Percentiles rank a stretch among this genome's conserved stretches.
These are phyloP conservation scores for Terebella lapidaria DNA, from an alignment of 2,888 invertebrate genomes.

Conservation along the genomic window DNA sequence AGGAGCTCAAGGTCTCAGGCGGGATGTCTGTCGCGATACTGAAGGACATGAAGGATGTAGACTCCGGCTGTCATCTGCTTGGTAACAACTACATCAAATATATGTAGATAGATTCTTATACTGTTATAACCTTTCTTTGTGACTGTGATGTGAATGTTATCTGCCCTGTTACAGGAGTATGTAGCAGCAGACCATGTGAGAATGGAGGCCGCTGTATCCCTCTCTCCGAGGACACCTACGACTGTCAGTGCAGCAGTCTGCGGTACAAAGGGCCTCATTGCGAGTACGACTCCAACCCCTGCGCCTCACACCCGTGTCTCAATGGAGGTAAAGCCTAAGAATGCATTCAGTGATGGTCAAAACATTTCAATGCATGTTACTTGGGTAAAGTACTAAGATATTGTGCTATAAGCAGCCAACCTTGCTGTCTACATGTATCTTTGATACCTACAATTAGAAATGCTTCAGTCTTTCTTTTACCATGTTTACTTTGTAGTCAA, in stretches of 20 bases:
- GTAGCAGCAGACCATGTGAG: conserved; percentile 69
- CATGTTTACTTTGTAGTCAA: no score
- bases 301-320: conserved; percentile 24
- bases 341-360: no score
- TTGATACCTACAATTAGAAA: no score
- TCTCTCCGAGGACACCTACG: conserved; percentile 59
- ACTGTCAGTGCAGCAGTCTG: conserved; percentile 70
- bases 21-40: conserved; percentile 55
- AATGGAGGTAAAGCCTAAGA: conserved; percentile 21
- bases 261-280: conserved; percentile 74
- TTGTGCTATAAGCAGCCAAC: no score
- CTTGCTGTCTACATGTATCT: no score
- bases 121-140: no score
- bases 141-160: neutral
- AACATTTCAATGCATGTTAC: no score
- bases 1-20: conserved; percentile 62
- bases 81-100: no score
- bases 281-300: conserved; percentile 64
- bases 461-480: no score
- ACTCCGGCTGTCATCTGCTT: conserved; percentile 45
- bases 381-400: no score
- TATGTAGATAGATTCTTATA: no score
- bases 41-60: conserved; percentile 47
- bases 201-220: conserved; percentile 66
- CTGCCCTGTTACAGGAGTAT: conserved; percentile 33